Base-by-base conservation (phyloP, 1,140 invertebrate genomes). In the Chironomus tepperi region DNA sequence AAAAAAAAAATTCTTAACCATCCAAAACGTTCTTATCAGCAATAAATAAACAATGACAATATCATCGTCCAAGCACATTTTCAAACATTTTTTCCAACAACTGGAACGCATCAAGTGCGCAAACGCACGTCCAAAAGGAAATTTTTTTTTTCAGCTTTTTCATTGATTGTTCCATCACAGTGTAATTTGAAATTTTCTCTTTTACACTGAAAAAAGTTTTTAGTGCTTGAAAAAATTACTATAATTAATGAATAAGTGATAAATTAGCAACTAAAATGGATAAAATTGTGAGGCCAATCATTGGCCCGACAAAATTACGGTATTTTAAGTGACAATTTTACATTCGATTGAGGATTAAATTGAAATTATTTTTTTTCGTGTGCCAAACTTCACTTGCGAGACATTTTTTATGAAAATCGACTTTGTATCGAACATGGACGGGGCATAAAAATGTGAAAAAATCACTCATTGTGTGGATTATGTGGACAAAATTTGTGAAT, bases 161-260 rank as follows among this genome's bases (percentile, higher is more conserved):
- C 65, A 70, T 70, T 70, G 65, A 70, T 70, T 70, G 65, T 18
- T 70, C 65, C 65, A 19, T 16, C 18, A 70, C 65, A 70, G 65
- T 70, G 65, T 70, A 70, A 70, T 70, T 70, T 21, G 65, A 70
- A 70, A 70, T 70, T 70, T 70, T 70, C 65, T 18, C 65, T 70
- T 70, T 70, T 70, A 70, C 65, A 70, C 65, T 70, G 65, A 70
- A 70, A n/a, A 70, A 70, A 19, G 9, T 16, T 9, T 70, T 70
- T 70, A 70, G 65, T 70, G 65, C 65, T 70, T 34, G 18, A 70
- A 70, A 70, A 70, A 70, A 70, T 70, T 70, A 70, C 65, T 19
- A 70, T 70, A 70, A 57, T 70, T 70, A 15, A 70, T 70, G 65
- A 70, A 70, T 70, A 19, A 70, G 65, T 19, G 65, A 70, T 70